A percentile compares a stretch with the other conserved stretches of the same genome.
These are phyloP conservation scores for Leucoraja erinaceus DNA, from an alignment of 2,113 vertebrate species.

Conservation along the genomic window DNA sequence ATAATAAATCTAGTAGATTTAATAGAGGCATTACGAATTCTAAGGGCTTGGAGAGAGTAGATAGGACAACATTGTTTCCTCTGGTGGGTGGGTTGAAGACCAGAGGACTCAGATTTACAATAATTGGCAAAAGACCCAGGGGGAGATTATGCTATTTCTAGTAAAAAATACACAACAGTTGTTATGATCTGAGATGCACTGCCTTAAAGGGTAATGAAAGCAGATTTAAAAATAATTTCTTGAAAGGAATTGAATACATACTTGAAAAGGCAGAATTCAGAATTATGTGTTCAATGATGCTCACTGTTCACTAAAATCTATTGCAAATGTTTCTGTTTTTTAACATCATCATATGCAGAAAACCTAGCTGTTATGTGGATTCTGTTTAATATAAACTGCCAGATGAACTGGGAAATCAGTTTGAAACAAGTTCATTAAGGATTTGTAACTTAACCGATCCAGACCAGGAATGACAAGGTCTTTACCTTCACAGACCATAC, in stretches of 20 bases:
- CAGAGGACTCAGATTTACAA: background rate
- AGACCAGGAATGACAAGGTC: background rate
- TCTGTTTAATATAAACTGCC: constrained; percentile 1
- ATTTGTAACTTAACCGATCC: background rate
- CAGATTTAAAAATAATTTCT: too few relatives aligned
- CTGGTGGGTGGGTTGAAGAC: background rate
- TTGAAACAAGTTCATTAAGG: background rate
- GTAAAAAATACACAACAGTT: too few relatives aligned
- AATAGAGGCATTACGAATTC: background rate
- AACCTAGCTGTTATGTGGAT: background rate
- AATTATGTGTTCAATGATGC: background rate
- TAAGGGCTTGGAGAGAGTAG: background rate
- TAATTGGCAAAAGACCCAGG: background rate
- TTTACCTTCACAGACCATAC: background rate
- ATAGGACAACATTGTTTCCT: too few relatives aligned
- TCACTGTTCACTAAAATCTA: background rate
- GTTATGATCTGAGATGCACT: too few relatives aligned
- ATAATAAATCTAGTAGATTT: background rate
- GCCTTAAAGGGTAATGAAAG: too few relatives aligned
- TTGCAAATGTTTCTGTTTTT: background rate
- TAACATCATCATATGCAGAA: background rate
- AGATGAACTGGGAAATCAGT: background rate
- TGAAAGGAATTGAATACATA: too few relatives aligned
- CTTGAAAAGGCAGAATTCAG: too few relatives aligned
- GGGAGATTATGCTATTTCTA: background rate